Percentiles rank a stretch among this genome's conserved stretches.
Evolutionary conservation across 2,113 vertebrate species (phyloP).

Genomic region (Chionis minor): DNA sequence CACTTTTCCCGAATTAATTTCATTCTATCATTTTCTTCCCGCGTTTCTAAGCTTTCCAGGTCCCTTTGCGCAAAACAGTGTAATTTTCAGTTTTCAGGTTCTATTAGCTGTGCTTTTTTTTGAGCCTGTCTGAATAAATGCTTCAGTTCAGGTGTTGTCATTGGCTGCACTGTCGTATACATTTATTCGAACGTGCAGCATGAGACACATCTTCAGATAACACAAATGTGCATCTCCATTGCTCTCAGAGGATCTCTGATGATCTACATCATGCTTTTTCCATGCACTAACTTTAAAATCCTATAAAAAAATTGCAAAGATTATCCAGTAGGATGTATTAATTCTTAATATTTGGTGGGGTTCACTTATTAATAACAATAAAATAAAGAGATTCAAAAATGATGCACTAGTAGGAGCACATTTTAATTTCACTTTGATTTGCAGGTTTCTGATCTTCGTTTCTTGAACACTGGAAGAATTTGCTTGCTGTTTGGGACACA

Average conservation of each 20-base stretch:
- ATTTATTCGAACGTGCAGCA: neutral
- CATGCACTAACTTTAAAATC: neutral
- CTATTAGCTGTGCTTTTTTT: neutral
- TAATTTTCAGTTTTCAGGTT: neutral
- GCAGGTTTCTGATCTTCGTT: neutral
- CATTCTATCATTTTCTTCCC: neutral
- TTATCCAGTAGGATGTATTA: neutral
- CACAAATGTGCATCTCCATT: neutral
- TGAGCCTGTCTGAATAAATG: neutral
- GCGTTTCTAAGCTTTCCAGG: neutral
- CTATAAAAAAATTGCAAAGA: neutral
- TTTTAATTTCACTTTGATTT: slow-evolving; percentile 10
- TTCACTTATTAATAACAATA: neutral
- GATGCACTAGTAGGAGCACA: neutral
- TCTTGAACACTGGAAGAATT: neutral
- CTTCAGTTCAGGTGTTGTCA: neutral
- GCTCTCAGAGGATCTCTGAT: neutral
- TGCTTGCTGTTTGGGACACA: neutral
- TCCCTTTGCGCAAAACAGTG: neutral
- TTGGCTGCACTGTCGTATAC: neutral
- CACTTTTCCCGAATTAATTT: neutral
- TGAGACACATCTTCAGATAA: neutral
- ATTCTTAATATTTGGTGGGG: neutral
- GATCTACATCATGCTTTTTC: neutral
- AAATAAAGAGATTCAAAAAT: neutral